These are phyloP conservation scores for Teleogryllus occipitalis DNA, from an alignment of 1,140 invertebrate genomes.

Conservation along the genomic window DNA sequence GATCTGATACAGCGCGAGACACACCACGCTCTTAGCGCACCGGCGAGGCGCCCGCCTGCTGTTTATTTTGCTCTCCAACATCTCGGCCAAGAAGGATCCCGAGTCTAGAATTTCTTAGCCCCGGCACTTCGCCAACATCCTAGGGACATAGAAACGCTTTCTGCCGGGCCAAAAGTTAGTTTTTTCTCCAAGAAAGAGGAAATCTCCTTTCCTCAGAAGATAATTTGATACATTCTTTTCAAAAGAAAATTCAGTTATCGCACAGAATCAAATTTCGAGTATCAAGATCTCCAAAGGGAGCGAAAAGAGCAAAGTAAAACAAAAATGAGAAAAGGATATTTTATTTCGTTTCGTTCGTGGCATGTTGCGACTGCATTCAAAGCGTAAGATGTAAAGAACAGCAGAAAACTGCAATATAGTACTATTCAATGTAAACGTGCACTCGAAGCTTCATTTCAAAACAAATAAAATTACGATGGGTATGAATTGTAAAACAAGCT, in stretches of 20 bases:
- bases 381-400: too few species aligned
- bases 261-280: not conserved
- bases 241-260: not conserved
- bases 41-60: not conserved
- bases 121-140: not conserved
- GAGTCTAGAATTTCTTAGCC: not conserved
- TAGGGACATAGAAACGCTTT: not conserved
- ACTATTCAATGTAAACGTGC: too few species aligned
- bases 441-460: too few species aligned
- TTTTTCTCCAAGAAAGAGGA: not conserved
- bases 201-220: not conserved
- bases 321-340: not conserved
- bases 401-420: too few species aligned
- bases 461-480: too few species aligned
- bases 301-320: not conserved
- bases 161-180: not conserved
- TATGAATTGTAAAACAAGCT: too few species aligned
- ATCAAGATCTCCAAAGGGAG: not conserved
- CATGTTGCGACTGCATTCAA: too few species aligned
- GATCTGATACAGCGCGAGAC: too few species aligned
- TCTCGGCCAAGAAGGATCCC: not conserved
- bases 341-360: not conserved
- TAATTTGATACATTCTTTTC: not conserved
- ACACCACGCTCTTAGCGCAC: too few species aligned
- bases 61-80: not conserved